phyloP scores from a whole-genome alignment of 2,797 vertebrate species.

The Premnoplex brunnescens region DNA sequence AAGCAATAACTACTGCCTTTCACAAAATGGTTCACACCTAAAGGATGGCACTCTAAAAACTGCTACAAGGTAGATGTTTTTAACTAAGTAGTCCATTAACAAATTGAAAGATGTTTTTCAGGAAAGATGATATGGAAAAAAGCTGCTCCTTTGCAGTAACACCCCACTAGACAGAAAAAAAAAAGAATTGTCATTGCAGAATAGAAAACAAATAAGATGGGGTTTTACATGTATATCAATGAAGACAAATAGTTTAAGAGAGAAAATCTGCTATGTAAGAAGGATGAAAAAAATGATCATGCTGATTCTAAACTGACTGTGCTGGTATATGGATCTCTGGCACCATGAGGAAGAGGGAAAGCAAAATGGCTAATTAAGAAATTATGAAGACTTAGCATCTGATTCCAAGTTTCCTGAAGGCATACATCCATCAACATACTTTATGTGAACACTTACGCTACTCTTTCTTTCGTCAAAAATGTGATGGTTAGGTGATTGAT shows the following conservation, averaged over 20 bases:
- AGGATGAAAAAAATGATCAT: not conserved
- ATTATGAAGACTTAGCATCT: not conserved
- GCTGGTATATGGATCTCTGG: not conserved
- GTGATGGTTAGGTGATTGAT: not conserved
- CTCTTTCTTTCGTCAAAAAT: not conserved
- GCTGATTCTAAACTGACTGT: not conserved
- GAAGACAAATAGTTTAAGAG: not conserved
- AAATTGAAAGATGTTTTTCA: not conserved
- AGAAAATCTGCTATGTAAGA: not conserved
- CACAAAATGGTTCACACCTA: not conserved
- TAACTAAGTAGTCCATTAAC: not conserved
- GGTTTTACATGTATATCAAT: not conserved
- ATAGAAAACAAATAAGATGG: not conserved
- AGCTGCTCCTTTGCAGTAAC: not conserved
- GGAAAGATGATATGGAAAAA: not conserved
- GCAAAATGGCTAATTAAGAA: not conserved
- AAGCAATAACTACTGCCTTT: conserved; percentile 10
- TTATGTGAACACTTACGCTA: not conserved
- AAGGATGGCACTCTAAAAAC: not conserved
- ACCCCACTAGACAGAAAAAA: not conserved
- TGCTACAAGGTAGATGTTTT: not conserved
- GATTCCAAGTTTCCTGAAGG: not conserved
- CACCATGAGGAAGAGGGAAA: not conserved
- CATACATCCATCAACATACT: not conserved
- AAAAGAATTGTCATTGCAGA: not conserved